phyloP scores from a whole-genome alignment of 1,140 invertebrate species.

The Asobara japonica region DNA sequence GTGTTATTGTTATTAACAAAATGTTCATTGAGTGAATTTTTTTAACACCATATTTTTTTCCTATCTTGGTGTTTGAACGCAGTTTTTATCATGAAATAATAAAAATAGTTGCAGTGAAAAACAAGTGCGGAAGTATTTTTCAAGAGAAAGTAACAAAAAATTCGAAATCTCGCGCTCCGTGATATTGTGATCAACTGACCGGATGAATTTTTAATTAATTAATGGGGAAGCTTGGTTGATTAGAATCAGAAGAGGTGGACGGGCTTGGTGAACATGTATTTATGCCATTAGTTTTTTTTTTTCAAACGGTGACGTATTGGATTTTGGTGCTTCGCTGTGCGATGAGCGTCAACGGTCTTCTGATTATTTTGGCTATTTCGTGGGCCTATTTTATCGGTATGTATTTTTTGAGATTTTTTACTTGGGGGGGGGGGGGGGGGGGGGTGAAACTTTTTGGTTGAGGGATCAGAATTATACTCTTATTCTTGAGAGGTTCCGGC shows the following conservation, averaged over 20 bases:
- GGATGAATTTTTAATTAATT: neutral
- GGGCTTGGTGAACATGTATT: too few species aligned
- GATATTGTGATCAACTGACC: neutral
- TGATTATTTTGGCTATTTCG: constrained; percentile 57
- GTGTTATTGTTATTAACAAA: neutral
- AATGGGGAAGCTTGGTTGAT: neutral
- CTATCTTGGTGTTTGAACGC: neutral
- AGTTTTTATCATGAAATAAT: neutral
- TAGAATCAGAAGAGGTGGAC: too few species aligned
- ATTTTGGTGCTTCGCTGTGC: constrained; percentile 46
- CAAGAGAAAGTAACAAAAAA: constrained; percentile 16
- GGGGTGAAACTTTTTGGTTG: too few species aligned
- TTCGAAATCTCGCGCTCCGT: constrained; percentile 12
- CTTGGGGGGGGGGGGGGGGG: too few species aligned
- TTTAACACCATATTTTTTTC: neutral
- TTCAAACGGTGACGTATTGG: neutral
- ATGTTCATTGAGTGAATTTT: neutral
- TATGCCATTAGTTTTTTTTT: too few species aligned
- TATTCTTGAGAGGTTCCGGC: too few species aligned
- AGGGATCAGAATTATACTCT: too few species aligned
- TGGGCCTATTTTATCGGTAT: constrained; percentile 56
- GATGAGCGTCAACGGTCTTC: constrained; percentile 60
- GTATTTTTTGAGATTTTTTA: constrained; percentile 23
- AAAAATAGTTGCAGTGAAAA: neutral
- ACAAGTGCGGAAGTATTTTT: constrained; percentile 3